phyloP scores from a whole-genome alignment of 1,140 invertebrate species.

The Lucilia cuprina region DNA sequence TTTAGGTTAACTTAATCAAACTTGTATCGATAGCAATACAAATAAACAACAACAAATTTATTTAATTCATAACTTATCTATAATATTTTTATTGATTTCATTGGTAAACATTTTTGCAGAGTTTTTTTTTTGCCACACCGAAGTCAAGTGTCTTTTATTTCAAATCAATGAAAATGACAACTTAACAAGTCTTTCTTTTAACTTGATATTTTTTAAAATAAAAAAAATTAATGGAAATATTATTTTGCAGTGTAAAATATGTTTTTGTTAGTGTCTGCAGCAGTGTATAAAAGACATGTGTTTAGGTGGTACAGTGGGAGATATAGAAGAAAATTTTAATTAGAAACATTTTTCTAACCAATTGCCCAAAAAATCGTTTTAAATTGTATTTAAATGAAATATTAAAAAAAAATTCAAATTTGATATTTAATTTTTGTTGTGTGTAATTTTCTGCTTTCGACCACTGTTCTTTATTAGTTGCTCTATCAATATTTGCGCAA shows the following conservation, averaged over 20 bases:
- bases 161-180: not conserved
- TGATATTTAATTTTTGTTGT: too few species aligned
- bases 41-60: not conserved
- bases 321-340: too few species aligned
- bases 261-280: not conserved
- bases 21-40: not conserved
- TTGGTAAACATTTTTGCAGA: not conserved
- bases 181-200: too few species aligned
- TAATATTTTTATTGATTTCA: not conserved
- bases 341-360: too few species aligned
- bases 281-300: not conserved
- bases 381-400: too few species aligned
- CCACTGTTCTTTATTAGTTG: not conserved
- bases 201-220: not conserved
- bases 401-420: too few species aligned
- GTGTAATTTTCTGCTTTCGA: too few species aligned
- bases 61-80: not conserved
- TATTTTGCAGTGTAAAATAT: not conserved
- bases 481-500: not conserved
- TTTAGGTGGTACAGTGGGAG: not conserved
- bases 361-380: too few species aligned
- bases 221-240: not conserved
- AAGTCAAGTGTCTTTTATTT: not conserved
- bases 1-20: not conserved
- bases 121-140: too few species aligned